These are phyloP conservation scores for Trichechus manatus DNA, from an alignment of 2,113 vertebrate genomes.

Conservation along the genomic window DNA sequence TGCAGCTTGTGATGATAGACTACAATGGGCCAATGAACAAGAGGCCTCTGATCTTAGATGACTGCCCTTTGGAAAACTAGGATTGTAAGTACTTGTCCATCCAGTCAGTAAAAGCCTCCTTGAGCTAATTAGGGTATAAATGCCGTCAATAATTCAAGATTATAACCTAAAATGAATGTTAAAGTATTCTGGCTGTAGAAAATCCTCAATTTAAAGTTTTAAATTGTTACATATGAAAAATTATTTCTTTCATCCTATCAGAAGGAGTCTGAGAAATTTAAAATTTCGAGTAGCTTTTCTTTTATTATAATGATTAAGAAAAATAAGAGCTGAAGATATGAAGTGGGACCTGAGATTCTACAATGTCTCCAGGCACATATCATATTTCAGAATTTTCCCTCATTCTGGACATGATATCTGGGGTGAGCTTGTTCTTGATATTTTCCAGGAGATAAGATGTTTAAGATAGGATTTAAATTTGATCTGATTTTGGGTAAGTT, in stretches of 20 bases:
- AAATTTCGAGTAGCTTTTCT: background rate
- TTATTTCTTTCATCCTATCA: background rate
- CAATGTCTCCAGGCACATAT: background rate
- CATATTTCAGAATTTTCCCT: background rate
- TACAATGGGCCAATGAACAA: background rate
- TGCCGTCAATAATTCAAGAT: background rate
- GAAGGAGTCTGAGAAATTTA: background rate
- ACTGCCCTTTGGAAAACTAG: background rate
- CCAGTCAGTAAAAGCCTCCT: background rate
- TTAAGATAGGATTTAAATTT: slow-evolving; percentile 1
- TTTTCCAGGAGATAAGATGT: background rate
- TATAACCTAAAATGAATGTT: background rate
- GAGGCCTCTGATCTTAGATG: background rate
- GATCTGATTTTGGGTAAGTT: background rate
- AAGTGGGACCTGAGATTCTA: background rate
- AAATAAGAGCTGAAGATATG: background rate
- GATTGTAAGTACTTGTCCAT: background rate
- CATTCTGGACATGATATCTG: background rate
- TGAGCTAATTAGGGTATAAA: background rate
- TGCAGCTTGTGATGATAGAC: background rate
- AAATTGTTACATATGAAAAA: background rate
- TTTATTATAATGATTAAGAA: background rate
- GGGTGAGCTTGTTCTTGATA: background rate
- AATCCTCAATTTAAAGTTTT: background rate
- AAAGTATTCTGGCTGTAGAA: background rate